These are phyloP conservation scores for Cyprinella venusta DNA, from an alignment of 2,797 vertebrate genomes.

Conservation along the genomic window DNA sequence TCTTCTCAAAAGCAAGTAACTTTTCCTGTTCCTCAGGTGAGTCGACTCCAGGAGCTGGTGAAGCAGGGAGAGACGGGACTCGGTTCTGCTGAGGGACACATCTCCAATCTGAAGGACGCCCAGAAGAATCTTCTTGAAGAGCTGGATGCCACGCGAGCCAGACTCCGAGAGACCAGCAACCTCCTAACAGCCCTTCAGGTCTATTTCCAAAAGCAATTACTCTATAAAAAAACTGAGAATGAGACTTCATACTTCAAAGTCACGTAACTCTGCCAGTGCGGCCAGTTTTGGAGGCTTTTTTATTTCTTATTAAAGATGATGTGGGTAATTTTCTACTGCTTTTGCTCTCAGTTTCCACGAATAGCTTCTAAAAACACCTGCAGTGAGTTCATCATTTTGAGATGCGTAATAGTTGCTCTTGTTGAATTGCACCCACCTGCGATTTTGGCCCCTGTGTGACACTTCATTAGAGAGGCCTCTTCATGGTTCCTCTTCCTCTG, in stretches of 20 bases:
- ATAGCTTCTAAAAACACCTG: conserved; percentile 48
- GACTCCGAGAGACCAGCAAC: conserved; percentile 91
- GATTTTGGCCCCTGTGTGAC: conserved; percentile 16
- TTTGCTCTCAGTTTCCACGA: conserved; percentile 30
- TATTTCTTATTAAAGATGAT: not conserved
- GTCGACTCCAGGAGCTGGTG: conserved; percentile 86
- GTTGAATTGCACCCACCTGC: conserved; percentile 28
- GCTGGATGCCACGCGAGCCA: conserved; percentile 87
- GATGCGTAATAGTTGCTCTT: conserved; percentile 2
- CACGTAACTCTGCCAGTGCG: not conserved
- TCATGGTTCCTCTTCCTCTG: conserved; percentile 25
- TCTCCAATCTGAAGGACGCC: conserved; percentile 90
- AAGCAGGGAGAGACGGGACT: conserved; percentile 90
- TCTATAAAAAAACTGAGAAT: not conserved
- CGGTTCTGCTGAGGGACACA: conserved; percentile 88
- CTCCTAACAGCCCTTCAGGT: conserved; percentile 91
- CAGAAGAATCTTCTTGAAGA: conserved; percentile 94
- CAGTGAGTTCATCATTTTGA: conserved; percentile 44
- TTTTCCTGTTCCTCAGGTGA: conserved; percentile 74
- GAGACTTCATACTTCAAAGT: conserved; percentile 15
- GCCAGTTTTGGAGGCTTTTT: not conserved
- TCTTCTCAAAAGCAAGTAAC: not conserved
- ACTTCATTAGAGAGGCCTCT: conserved; percentile 47
- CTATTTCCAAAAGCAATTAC: conserved; percentile 39
- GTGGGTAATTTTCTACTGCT: not conserved